phyloP scores from a whole-genome alignment of 2,797 vertebrate genomes.

The Carcharodon carcharias region DNA sequence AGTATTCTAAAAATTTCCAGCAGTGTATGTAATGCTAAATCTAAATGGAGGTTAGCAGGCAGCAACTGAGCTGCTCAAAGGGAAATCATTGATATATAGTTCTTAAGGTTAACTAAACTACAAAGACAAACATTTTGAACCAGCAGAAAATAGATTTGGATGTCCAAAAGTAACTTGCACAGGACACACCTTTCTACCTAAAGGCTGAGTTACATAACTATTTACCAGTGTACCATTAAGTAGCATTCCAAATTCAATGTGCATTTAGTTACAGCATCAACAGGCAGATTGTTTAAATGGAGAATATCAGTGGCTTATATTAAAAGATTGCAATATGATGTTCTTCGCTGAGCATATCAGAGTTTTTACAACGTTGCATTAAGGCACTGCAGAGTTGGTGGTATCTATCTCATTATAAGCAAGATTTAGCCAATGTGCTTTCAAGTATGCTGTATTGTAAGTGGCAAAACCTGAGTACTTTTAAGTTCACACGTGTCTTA shows the following conservation, averaged over 20 bases:
- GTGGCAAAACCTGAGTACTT: neutral
- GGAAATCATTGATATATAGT: slow-evolving; percentile 5
- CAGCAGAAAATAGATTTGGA: slow-evolving; percentile 22
- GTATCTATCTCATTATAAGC: neutral
- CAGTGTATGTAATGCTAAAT: neutral
- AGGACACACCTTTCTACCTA: neutral
- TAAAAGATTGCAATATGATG: neutral
- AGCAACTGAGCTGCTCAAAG: neutral
- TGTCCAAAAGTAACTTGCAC: neutral
- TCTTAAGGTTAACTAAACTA: slow-evolving; percentile 1
- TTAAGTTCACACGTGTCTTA: neutral
- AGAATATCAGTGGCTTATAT: neutral
- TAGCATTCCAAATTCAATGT: neutral
- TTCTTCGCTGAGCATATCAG: neutral
- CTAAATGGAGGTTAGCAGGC: neutral
- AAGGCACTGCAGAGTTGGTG: neutral
- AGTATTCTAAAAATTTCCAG: neutral
- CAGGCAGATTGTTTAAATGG: neutral
- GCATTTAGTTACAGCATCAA: neutral
- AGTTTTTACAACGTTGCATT: neutral
- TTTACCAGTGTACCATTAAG: neutral
- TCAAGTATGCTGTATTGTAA: neutral
- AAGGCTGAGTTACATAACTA: neutral
- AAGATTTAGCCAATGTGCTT: neutral
- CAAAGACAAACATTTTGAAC: slow-evolving; percentile 39